Evolutionary conservation across 2,888 invertebrate genomes (phyloP).

Genomic region (Anthophora plumipes): DNA sequence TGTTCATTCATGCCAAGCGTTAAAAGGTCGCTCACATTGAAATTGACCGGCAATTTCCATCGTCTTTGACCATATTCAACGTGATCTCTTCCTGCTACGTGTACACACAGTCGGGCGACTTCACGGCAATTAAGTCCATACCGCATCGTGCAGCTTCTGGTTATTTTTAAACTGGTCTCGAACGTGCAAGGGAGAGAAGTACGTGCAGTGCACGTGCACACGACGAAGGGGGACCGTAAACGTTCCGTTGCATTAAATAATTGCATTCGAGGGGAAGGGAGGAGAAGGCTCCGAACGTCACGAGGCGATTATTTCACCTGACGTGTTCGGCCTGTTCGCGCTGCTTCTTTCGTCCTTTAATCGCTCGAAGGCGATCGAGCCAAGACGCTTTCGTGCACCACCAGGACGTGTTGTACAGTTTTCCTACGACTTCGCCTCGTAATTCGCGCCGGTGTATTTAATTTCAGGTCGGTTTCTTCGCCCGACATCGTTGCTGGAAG

Average conservation of each 20-base stretch:
- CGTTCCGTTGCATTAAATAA: slow-evolving; percentile 53
- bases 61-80: slow-evolving; percentile 41
- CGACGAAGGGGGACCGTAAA: slow-evolving; percentile 17
- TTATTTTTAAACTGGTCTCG: slow-evolving; percentile 65
- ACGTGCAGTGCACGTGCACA: slow-evolving; percentile 47
- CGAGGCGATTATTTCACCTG: slow-evolving; percentile 48
- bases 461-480: slow-evolving; percentile 12
- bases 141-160: slow-evolving; percentile 57
- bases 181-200: slow-evolving; percentile 31
- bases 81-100: slow-evolving; percentile 47
- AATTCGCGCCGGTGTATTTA: slow-evolving; percentile 6
- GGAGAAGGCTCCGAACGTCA: slow-evolving; percentile 9
- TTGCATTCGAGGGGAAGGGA: slow-evolving; percentile 8
- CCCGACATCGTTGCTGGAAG: not conserved
- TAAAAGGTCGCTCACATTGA: slow-evolving; percentile 3
- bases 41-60: slow-evolving; percentile 34
- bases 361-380: slow-evolving; percentile 25
- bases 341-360: slow-evolving; percentile 29
- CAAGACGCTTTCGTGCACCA: slow-evolving; percentile 16
- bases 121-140: slow-evolving; percentile 69
- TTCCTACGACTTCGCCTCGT: slow-evolving; percentile 21
- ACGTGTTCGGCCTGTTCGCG: slow-evolving; percentile 23
- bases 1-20: not conserved
- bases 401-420: slow-evolving; percentile 37
- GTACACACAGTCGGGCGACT: slow-evolving; percentile 54